phyloP scores from a whole-genome alignment of 2,888 invertebrate genomes.

The Drosophila mercatorum region DNA sequence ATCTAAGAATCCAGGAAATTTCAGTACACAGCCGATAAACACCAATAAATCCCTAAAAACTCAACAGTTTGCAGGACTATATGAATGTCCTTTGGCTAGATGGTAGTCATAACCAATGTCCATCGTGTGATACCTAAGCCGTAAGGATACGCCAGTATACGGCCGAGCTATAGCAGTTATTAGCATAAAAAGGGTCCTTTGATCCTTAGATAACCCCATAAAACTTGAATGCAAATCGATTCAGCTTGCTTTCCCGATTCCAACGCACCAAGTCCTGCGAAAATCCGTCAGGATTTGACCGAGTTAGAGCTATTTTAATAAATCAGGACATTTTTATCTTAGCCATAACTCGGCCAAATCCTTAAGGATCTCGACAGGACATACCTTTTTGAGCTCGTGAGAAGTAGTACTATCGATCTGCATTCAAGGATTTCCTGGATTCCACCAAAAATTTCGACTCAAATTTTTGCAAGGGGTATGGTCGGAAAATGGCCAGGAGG shows the following conservation, averaged over 20 bases:
- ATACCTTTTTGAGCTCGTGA: not conserved
- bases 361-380: not conserved
- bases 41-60: not conserved
- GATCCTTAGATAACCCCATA: not conserved
- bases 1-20: not conserved
- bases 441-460: not conserved
- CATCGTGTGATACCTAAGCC: not conserved
- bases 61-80: not conserved
- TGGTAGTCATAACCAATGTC: too few relatives aligned
- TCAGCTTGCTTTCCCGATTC: not conserved
- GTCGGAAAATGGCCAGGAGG: not conserved
- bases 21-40: not conserved
- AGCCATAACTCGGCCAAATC: not conserved
- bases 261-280: not conserved
- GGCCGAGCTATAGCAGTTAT: not conserved
- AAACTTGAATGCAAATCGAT: not conserved
- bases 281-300: not conserved
- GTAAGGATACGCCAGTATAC: not conserved
- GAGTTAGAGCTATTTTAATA: not conserved
- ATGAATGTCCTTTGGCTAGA: too few relatives aligned
- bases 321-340: not conserved
- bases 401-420: not conserved
- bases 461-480: conserved; percentile 1
- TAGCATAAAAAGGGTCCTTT: not conserved
- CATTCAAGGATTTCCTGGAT: conserved; percentile 6